Percentiles rank a stretch among this genome's conserved stretches.
These are phyloP conservation scores for Girardinus metallicus DNA, from an alignment of 2,797 vertebrate genomes.

Conservation along the genomic window DNA sequence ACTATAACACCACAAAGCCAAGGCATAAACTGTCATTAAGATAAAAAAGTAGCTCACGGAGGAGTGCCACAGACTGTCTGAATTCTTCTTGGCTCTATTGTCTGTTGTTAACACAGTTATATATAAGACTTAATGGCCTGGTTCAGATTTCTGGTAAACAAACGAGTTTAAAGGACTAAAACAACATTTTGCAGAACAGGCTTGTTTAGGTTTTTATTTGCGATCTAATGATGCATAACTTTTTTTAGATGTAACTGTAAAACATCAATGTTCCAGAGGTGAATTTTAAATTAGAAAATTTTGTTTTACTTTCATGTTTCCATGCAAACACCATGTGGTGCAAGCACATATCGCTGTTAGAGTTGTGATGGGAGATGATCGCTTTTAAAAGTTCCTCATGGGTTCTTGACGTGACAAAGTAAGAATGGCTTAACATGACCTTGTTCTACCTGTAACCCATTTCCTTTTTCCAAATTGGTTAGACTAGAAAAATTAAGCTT, in stretches of 20 bases:
- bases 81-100: constrained; percentile 59
- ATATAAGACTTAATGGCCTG: constrained; percentile 47
- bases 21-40: constrained; percentile 72
- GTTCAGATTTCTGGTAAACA: constrained; percentile 37
- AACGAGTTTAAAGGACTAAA: constrained; percentile 32
- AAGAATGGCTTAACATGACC: neutral
- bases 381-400: neutral
- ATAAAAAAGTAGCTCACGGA: constrained; percentile 53
- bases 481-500: neutral
- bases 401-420: neutral
- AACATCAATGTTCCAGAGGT: neutral
- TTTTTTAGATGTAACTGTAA: neutral
- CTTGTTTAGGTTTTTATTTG: neutral
- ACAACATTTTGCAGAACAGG: constrained; percentile 11
- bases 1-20: constrained; percentile 71
- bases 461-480: neutral
- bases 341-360: neutral
- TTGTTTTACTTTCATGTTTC: neutral
- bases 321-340: neutral
- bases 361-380: neutral
- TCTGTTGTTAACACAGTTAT: constrained; percentile 59
- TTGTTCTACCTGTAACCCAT: neutral
- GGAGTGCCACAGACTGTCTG: constrained; percentile 53
- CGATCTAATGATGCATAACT: constrained; percentile 12
- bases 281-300: neutral